Evolutionary conservation across 2,113 vertebrate species (phyloP).

Genomic region (Megaceryle torquata): DNA sequence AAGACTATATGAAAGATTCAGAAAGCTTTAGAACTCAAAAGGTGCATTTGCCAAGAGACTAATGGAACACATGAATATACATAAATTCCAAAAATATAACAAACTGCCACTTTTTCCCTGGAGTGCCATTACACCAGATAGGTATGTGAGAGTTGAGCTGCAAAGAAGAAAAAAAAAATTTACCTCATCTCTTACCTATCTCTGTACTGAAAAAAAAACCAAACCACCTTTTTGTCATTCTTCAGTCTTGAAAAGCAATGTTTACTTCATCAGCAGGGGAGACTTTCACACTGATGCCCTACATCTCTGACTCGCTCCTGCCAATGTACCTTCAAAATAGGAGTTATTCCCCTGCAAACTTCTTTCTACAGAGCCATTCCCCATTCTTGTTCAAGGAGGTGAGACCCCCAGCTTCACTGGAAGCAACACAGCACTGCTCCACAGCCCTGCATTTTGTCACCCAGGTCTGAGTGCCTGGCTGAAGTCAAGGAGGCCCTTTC

Average conservation of each 20-base stretch:
- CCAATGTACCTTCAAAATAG: background rate
- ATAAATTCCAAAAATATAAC: slow-evolving; percentile 9
- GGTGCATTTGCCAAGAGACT: background rate
- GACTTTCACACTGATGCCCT: background rate
- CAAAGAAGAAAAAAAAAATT: background rate
- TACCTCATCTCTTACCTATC: background rate
- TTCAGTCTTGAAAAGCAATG: background rate
- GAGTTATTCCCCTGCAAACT: background rate
- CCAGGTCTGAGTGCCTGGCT: background rate
- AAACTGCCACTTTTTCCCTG: background rate
- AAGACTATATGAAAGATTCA: slow-evolving; percentile 25
- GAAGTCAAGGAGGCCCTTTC: background rate
- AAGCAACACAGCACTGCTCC: background rate
- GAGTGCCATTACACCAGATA: background rate
- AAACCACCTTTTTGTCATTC: background rate
- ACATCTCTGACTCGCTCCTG: background rate
- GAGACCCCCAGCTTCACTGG: background rate
- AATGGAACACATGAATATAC: slow-evolving; percentile 23
- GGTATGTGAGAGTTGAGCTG: background rate
- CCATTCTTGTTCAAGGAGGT: accelerated
- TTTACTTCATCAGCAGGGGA: background rate
- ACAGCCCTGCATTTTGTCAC: background rate
- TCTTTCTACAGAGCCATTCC: background rate
- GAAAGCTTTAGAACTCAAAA: slow-evolving; percentile 34
- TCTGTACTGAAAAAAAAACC: background rate